Base-by-base conservation (phyloP, 2,888 invertebrate species). In the Trachelus iudaicus region DNA sequence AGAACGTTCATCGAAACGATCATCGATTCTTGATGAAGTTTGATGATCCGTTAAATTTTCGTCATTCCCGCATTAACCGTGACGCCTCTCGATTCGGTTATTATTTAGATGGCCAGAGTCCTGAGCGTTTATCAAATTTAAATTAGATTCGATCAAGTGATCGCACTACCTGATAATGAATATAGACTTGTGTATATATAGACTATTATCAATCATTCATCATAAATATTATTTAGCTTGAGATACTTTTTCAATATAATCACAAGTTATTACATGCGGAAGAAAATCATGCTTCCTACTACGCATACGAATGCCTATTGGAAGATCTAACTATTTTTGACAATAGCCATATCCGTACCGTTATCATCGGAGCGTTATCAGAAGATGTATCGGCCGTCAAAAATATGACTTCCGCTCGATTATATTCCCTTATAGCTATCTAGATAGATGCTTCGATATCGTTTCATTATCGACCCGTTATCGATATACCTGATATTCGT, bases 341-440 rank as follows among this genome's bases (percentile, higher is more conserved):
- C 84, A 84, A 83, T 81, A 81, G 40, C 76, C 82, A 84, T 87
- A 85, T 82, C 82, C 82, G 79, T 82, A 84, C 84, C 80, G 84
- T 82, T 83, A 85, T 85, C 85, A 85, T 84, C 83, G 80, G 81
- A 79, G 79, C 78, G 82, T 83, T 80, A 81, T 78, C 79, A 81
- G 84, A 85, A 83, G 88, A 88, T 87, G 83, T 83, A 88, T 87
- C 77, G 85, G 75, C 79, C 56, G 73, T 82, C 84, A 82, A 85
- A 88, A 88, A 86, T 87, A 88, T 88, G 85, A 87, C 87, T 87
- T 87, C 85, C 86, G 83, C 56, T 56, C 9, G 56, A 56, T 56
- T 56, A 23, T 56, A 15, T 15, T 56, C 23, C 4, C 56, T 56
- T 9, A 56, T 56, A 23, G 23, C 23, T 23, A 23, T 2, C 56